Base-by-base conservation (phyloP, 2,888 invertebrate genomes). In the Pseudanteris insignis region DNA sequence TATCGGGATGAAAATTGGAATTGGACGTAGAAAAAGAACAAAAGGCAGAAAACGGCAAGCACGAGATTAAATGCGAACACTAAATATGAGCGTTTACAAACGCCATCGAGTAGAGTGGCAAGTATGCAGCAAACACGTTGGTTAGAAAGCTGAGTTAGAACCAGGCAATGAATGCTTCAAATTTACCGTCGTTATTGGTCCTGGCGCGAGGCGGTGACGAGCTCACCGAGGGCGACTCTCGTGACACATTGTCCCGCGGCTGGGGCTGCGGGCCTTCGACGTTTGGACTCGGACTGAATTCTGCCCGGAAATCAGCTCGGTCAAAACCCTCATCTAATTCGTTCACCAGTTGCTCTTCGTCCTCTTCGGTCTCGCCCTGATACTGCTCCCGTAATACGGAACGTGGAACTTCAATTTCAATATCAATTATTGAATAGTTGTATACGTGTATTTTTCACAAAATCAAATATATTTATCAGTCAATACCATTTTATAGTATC, bases 341-440 rank as follows among this genome's bases (percentile, higher is more conserved):
- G 46, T 79, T 76, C 46, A 77, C 68, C 50, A 74, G 64, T 57
- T 75, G 69, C 60, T 86, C 85, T 77, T 92, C 92, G 77, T 92
- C 93, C 64, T 88, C 84, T 79, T 91, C 91, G 36, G 89, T 85
- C 15, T 87, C 86, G 61, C 89, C 90, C 75, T 92, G 90, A 81
- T 89, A 92, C 67, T 89, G 86, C 80, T 92, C 91, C 75, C 90
- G 90, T 61, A 93, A 82, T 44, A 94, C 91, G 75, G 89, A 89
- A 65, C 92, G 84, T 2, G 92, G 92, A 64, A 93, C 93, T 93
- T 83, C 8, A 50, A 57, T 47, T 47, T 40, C 25, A 36, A 46
- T 18, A 18, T 18, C n/a, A n/a, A n/a, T n/a, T n/a, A n/a, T n/a
- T n/a, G n/a, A n/a, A n/a, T n/a, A n/a, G n/a, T n/a, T n/a, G n/a